Evolutionary conservation across 2,888 invertebrate species (phyloP), one percentile per base, ranked within the genome.

Genomic region (Fragum whitleyi): DNA sequence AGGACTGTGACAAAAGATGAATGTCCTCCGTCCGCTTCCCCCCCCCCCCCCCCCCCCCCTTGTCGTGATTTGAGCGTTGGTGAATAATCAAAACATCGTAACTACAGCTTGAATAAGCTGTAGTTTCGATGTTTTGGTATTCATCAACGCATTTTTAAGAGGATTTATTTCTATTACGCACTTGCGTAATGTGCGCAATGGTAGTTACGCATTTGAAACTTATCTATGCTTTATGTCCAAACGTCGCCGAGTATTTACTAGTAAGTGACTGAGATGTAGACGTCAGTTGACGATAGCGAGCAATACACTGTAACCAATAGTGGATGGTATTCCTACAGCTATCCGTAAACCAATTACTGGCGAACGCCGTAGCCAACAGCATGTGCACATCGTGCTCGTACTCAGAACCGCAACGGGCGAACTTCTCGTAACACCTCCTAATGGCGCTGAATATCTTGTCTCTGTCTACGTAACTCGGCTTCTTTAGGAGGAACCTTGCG

Each of bases 351-450:
- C 93, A 93, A 75, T 92, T 91, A 77, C 92, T 90, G 32, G 93
- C 92, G 59, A 89, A 90, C 6, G 92, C 90, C 3, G 92, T 92
- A n/a, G 93, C 92, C 23, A 93, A 74, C 16, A 93, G 87, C 92
- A 93, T 92, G 81, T 92, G 92, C 0, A 93, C 90, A 65, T 93
- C 92, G 67, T 91, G 88, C 72, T 90, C 90, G 36, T 85, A 88
- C 55, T 89, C 87, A 7, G 79, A 85, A 11, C 88, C 89, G 76
- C 87, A 87, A 9, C 90, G 73, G 2, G 89, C 88, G 68, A 87
- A 91, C 67, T 90, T 86, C 65, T 92, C 92, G 67, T 91, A 92
- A 72, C 92, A 92, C 6, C 89, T 76, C 55, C 89, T 87, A 1
- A 92, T 80, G 1, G 90, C 88, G n/a, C 74, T 72, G 77, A 93